A percentile compares a stretch with the other conserved stretches of the same genome.
phyloP scores from a whole-genome alignment of 2,113 vertebrate species.

The Cnemophilus loriae region DNA sequence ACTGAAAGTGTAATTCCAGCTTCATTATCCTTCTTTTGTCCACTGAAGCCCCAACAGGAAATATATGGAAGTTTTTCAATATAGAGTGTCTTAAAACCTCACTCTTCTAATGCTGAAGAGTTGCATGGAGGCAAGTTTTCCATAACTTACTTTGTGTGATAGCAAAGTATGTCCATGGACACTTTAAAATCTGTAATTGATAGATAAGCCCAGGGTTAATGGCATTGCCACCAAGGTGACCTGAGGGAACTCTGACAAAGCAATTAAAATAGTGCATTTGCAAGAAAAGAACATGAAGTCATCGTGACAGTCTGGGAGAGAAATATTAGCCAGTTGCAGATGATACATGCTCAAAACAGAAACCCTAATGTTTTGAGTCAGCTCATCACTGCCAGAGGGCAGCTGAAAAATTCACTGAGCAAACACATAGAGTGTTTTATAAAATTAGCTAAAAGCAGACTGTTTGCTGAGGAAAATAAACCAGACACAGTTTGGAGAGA shows the following conservation, averaged over 20 bases:
- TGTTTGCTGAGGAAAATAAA: constrained; percentile 13
- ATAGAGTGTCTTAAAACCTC: neutral
- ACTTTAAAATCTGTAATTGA: constrained; percentile 23
- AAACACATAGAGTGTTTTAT: constrained; percentile 32
- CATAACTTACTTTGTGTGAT: neutral
- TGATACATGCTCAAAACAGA: constrained; percentile 40
- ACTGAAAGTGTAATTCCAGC: neutral
- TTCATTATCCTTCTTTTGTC: neutral
- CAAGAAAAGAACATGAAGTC: constrained; percentile 15
- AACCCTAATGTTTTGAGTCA: constrained; percentile 56
- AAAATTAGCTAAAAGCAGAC: constrained; percentile 42
- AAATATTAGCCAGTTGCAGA: neutral
- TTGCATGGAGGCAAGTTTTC: neutral
- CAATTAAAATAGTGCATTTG: constrained; percentile 32
- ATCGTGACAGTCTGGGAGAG: neutral
- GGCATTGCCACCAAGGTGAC: constrained; percentile 15
- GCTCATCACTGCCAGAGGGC: constrained; percentile 30
- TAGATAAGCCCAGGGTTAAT: constrained; percentile 40
- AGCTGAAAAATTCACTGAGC: constrained; percentile 15
- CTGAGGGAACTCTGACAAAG: constrained; percentile 9
- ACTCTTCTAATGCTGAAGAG: neutral
- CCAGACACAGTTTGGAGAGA: neutral
- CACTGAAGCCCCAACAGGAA: neutral
- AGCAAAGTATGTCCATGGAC: neutral
- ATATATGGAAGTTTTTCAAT: neutral